Conservation (phyloP, 2,888 invertebrate genomes). For the Bedellia somnulentella region DNA sequence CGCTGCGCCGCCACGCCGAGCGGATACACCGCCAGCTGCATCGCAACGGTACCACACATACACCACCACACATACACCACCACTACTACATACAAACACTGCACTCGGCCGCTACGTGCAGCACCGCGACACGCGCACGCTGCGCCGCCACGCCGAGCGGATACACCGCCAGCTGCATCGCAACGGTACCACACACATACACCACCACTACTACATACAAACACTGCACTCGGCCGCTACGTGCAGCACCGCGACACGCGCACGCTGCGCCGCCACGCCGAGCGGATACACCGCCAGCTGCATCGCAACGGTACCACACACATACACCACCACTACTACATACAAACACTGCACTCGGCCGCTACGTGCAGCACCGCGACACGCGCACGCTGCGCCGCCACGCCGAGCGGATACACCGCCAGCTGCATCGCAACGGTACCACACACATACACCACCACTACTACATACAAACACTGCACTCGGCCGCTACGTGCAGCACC, state of each 20-base stretch:
- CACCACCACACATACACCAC: no score
- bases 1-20: constrained; percentile 71
- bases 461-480: no score
- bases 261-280: constrained; percentile 71
- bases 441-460: no score
- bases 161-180: constrained; percentile 64
- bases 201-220: no score
- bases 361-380: constrained; percentile 77
- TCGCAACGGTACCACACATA: no score
- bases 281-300: constrained; percentile 66
- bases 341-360: no score
- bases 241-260: constrained; percentile 77
- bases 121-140: constrained; percentile 74
- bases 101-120: constrained; percentile 77
- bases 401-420: constrained; percentile 69
- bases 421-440: no score
- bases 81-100: no score
- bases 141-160: constrained; percentile 71
- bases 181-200: no score
- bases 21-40: constrained; percentile 65
- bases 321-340: no score
- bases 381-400: constrained; percentile 72
- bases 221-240: constrained; percentile 76
- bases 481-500: constrained; percentile 74
- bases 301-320: no score